Evolutionary conservation across 2,888 invertebrate species (phyloP).

Genomic region (Nomada ferruginata): DNA sequence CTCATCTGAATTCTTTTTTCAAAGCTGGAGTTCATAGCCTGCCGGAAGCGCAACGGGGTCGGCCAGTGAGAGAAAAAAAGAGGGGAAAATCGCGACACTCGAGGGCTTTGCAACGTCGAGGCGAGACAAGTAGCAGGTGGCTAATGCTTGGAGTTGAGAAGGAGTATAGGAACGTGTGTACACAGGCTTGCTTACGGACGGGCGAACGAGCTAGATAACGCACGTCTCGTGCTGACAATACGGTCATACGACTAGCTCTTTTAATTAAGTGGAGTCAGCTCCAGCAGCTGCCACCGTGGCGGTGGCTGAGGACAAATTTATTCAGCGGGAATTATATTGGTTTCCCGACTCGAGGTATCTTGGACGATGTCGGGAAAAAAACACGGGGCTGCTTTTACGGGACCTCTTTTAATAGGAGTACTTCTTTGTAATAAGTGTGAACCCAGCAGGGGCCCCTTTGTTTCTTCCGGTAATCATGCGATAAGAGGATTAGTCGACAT

Average conservation of each 20-base stretch:
- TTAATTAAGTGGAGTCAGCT: conserved; percentile 80
- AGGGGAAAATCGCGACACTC: conserved; percentile 46
- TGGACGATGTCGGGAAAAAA: conserved; percentile 18
- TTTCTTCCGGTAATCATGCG: conserved; percentile 24
- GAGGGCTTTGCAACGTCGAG: conserved; percentile 49
- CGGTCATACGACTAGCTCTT: conserved; percentile 56
- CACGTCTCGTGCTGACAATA: conserved; percentile 74
- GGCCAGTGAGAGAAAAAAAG: conserved; percentile 34
- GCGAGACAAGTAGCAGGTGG: conserved; percentile 79
- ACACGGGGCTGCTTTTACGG: conserved; percentile 5
- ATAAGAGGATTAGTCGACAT: conserved; percentile 18
- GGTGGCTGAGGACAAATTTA: conserved; percentile 61
- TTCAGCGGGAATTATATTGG: conserved; percentile 69
- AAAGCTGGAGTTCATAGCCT: conserved; percentile 29
- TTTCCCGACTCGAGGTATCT: conserved; percentile 28
- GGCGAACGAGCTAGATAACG: conserved; percentile 78
- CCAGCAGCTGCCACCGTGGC: conserved; percentile 46
- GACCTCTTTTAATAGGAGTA: conserved; percentile 33
- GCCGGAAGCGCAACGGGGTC: conserved; percentile 58
- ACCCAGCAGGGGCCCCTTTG: background rate
- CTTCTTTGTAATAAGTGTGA: conserved; percentile 30
- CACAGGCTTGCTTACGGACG: conserved; percentile 66
- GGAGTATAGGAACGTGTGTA: conserved; percentile 64
- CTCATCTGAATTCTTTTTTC: conserved; percentile 23
- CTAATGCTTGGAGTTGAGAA: conserved; percentile 73